These are phyloP conservation scores for Clarias batrachus DNA, from an alignment of 2,113 vertebrate species.

Conservation along the genomic window DNA sequence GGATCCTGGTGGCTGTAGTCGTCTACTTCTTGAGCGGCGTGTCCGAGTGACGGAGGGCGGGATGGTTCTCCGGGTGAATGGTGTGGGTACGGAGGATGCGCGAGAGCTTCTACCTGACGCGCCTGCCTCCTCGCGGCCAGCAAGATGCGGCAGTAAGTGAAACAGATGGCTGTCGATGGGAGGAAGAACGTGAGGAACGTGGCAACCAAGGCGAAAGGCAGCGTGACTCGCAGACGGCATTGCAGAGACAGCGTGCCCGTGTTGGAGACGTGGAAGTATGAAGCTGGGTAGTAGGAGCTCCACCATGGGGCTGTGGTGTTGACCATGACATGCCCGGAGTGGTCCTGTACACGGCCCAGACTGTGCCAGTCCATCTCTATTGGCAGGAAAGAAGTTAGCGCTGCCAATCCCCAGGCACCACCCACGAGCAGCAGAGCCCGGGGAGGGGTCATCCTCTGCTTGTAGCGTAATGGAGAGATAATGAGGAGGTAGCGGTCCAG, in stretches of 20 bases:
- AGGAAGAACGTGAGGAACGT: conserved; percentile 94
- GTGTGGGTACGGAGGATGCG: conserved; percentile 72
- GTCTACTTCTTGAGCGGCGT: conserved; percentile 62
- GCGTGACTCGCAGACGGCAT: conserved; percentile 85
- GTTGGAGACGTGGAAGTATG: conserved; percentile 66
- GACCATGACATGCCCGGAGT: neutral
- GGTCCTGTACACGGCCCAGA: conserved; percentile 63
- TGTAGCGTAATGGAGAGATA: conserved; percentile 91
- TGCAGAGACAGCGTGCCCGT: conserved; percentile 68
- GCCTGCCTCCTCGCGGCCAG: conserved; percentile 87
- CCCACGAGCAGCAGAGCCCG: conserved; percentile 83
- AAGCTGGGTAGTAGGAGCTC: conserved; percentile 56
- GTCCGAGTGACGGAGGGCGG: conserved; percentile 64
- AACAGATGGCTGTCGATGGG: conserved; percentile 90
- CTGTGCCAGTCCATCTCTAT: conserved; percentile 94
- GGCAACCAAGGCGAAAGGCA: conserved; percentile 90
- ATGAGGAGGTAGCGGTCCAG: conserved; percentile 95
- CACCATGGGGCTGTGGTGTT: conserved; percentile 51
- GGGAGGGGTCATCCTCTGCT: conserved; percentile 88
- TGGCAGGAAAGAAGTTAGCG: conserved; percentile 89
- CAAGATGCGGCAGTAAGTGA: conserved; percentile 95
- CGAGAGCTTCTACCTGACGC: conserved; percentile 84
- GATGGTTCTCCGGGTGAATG: conserved; percentile 74
- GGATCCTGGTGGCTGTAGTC: conserved; percentile 70
- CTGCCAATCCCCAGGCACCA: conserved; percentile 87